Evolutionary conservation across 2,888 invertebrate species (phyloP), one percentile per base, ranked within the genome.

Genomic region (Lamellibrachia columna): DNA sequence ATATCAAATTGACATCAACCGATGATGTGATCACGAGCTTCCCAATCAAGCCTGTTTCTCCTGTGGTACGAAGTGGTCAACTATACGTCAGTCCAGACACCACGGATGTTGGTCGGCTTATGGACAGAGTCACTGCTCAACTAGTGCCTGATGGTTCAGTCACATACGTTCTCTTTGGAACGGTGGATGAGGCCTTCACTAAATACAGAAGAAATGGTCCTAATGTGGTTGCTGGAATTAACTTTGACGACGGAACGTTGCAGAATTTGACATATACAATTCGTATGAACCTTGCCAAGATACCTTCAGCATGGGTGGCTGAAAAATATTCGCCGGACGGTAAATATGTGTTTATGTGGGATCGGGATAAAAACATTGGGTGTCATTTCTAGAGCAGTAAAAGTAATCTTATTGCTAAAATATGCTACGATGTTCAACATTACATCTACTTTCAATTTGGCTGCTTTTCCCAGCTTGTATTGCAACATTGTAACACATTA

Each of bases 121-220:
- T 94, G 92, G 91, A 53, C 94, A 93, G 22, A 94, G 92, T 94
- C 22, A 55, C n/a, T 15, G 22, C 96, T 97, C 95, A 97, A 96
- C 94, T 92, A 55, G n/a, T 93, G 15, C 60, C 60, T 7, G 91
- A 92, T 91, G 40, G 28, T 98, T 98, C 97, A 96, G 53, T 6
- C 90, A 58, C n/a, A 28, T 91, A 15, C 22, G 52, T 90, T 52
- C 90, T 53, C n/a, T n/a, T 97, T 93, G 97, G 97, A 93, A 98
- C 97, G 96, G 97, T 97, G 94, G 97, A 97, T 94, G 97, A 97
- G 94, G 97, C 97, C 91, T 97, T 98, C 94, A 97, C 97, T 90
- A 97, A 97, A 0, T 98, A 98, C 96, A 97, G 97, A 97, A 97
- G 97, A 93, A 97, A 98, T 95, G 97, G 98, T 0, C 97, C 96